Evolutionary conservation across 2,888 invertebrate genomes (phyloP).

Genomic region (Amblyjoppa fuscipennis): DNA sequence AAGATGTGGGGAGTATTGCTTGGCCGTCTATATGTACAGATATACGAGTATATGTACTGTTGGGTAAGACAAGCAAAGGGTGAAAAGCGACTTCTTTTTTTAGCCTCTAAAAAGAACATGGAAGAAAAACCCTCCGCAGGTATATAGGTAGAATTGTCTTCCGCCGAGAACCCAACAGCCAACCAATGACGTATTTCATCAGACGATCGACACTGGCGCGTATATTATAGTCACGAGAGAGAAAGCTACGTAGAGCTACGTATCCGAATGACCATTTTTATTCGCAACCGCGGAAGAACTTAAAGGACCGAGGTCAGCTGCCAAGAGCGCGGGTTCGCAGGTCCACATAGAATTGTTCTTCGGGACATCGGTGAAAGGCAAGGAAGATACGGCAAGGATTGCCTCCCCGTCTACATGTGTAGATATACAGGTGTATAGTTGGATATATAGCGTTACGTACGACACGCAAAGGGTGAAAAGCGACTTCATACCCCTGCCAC

Average conservation of each 20-base stretch:
- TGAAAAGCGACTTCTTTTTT: neutral
- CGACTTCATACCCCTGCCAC: slow-evolving; percentile 47
- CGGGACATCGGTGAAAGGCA: neutral
- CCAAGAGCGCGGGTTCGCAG: too few species aligned
- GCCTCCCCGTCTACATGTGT: neutral
- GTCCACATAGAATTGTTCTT: too few species aligned
- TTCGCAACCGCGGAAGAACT: too few species aligned
- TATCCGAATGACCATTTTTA: too few species aligned
- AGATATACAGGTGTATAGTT: neutral
- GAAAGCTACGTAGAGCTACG: neutral
- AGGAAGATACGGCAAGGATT: neutral
- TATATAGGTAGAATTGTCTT: neutral
- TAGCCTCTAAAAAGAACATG: neutral
- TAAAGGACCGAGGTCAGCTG: too few species aligned
- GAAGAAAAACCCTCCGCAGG: too few species aligned
- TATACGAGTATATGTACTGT: too few species aligned
- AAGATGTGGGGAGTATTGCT: neutral
- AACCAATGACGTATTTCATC: slow-evolving; percentile 49
- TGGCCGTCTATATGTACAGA: too few species aligned
- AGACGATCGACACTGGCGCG: slow-evolving; percentile 40
- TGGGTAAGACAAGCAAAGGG: too few species aligned
- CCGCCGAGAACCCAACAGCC: slow-evolving; percentile 39
- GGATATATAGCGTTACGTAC: slow-evolving; percentile 14
- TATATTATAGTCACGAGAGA: slow-evolving; percentile 21
- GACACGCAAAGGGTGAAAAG: slow-evolving; percentile 53